Percentiles rank a stretch among this genome's conserved stretches.
phyloP scores from a whole-genome alignment of 2,113 vertebrate species.

The Semnornis frantzii region DNA sequence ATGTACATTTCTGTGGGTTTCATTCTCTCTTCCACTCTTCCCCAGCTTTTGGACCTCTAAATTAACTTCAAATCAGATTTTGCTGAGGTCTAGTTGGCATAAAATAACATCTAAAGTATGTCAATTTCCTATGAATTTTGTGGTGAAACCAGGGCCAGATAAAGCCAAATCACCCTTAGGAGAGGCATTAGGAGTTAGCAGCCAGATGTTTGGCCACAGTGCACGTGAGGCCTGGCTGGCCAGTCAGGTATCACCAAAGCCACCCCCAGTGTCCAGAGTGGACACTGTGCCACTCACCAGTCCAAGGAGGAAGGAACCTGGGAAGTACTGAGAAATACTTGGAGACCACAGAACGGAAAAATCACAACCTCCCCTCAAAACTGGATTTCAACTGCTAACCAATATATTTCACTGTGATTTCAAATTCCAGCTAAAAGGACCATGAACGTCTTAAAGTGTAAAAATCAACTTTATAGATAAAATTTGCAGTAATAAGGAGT shows the following conservation, averaged over 20 bases:
- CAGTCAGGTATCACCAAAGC: fast-evolving
- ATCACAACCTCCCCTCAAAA: neutral
- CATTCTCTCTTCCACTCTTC: neutral
- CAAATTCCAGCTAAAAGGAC: neutral
- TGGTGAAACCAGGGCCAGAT: neutral
- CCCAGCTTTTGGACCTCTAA: neutral
- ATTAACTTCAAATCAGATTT: neutral
- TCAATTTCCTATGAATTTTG: neutral
- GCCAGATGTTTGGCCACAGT: neutral
- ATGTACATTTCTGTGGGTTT: neutral
- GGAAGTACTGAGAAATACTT: neutral
- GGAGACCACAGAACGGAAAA: neutral
- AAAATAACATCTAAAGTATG: neutral
- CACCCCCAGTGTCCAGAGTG: neutral
- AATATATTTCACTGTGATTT: neutral
- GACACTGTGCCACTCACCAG: neutral
- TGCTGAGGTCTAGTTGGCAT: neutral
- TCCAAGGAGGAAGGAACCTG: neutral
- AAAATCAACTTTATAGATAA: neutral
- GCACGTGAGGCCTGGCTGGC: neutral
- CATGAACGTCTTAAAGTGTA: neutral
- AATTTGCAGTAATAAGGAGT: neutral
- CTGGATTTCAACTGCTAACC: neutral
- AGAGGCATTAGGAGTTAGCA: neutral
- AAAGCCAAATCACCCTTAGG: neutral